phyloP scores from a whole-genome alignment of 2,888 invertebrate genomes.

The Hesperia comma region DNA sequence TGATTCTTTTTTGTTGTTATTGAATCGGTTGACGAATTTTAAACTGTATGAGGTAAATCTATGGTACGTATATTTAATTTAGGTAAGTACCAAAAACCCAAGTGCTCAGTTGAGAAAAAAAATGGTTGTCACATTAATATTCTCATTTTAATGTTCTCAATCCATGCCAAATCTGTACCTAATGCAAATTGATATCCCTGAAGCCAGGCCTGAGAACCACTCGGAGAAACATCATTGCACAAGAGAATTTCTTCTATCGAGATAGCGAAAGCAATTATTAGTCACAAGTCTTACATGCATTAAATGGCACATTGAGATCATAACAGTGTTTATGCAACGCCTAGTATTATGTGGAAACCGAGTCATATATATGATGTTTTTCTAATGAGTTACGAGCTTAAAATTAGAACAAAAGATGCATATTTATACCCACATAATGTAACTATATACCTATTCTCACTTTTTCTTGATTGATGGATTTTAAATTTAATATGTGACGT shows the following conservation, averaged over 20 bases:
- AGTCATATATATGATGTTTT: slow-evolving; percentile 1
- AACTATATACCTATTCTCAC: too few relatives aligned
- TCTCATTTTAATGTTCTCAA: slow-evolving; percentile 2
- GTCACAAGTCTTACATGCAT: not conserved
- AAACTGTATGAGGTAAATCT: too few relatives aligned
- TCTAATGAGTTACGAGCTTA: not conserved
- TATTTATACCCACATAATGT: too few relatives aligned
- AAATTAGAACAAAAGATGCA: not conserved
- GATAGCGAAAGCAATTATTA: slow-evolving; percentile 4
- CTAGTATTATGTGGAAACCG: slow-evolving; percentile 46
- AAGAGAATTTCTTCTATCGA: not conserved
- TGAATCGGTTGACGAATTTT: too few relatives aligned
- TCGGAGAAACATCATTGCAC: not conserved
- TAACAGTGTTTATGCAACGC: slow-evolving; percentile 10
- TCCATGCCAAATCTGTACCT: not conserved
- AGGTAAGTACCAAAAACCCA: too few relatives aligned
- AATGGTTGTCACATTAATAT: too few relatives aligned
- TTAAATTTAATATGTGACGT: too few relatives aligned
- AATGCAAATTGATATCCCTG: not conserved
- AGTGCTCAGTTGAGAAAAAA: too few relatives aligned
- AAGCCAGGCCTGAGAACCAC: not conserved
- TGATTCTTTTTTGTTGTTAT: too few relatives aligned
- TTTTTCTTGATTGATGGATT: too few relatives aligned
- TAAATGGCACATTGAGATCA: slow-evolving; percentile 1
- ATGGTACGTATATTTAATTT: too few relatives aligned